Base-by-base conservation (phyloP, 2,113 vertebrate species). In the Mola mola region DNA sequence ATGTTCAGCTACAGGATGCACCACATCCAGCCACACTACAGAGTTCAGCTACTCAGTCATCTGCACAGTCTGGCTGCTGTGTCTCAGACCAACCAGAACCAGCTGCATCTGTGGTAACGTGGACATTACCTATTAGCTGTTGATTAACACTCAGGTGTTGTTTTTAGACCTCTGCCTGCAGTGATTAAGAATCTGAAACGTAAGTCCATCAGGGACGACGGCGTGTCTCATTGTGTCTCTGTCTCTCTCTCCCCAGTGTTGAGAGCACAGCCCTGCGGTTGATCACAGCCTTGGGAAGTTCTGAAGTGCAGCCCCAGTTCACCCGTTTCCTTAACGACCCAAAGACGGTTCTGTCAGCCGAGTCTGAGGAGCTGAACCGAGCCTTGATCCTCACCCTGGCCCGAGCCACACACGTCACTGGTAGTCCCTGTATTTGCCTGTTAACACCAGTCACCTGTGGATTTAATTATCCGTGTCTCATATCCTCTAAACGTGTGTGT, bases 1-100 rank as follows among this genome's bases (percentile, higher is more conserved):
- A 99, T 98, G 96, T 99, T 99, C 75, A 99, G 97, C 89, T 99
- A 99, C 87, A 93, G 97, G 56, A 99, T 99, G 97, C 97, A 99
- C 69, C 96, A 99, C 84, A 98, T 99, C 68, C 97, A 98, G 87
- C 97, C 97, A 1, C 97, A 99, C 74, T 99, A 99, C 85, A 85
- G 97, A 52, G 95, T 99, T 36, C 97, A 99, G 86, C 93, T 99
- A 7, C 91, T 99, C 44, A 98, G 96, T 65, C 96, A 99, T 38
- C 96, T 99, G 41, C 97, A 99, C 84, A 96, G 95, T 17, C 87
- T 99, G 78, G 96, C 97, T 16, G 96, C 96, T 1, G 95, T 99
- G 4, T 94, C 97, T 0, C 97, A 97, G 82, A 99, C 97, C 52
- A 98, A 98, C 89, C 97, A 99, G 88, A 99, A 99, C 74, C 97